Percentiles rank a stretch among this genome's conserved stretches.
These are phyloP conservation scores for Phenganax subtilis DNA, from an alignment of 92 coral and sea anemone genomes.

Conservation along the genomic window DNA sequence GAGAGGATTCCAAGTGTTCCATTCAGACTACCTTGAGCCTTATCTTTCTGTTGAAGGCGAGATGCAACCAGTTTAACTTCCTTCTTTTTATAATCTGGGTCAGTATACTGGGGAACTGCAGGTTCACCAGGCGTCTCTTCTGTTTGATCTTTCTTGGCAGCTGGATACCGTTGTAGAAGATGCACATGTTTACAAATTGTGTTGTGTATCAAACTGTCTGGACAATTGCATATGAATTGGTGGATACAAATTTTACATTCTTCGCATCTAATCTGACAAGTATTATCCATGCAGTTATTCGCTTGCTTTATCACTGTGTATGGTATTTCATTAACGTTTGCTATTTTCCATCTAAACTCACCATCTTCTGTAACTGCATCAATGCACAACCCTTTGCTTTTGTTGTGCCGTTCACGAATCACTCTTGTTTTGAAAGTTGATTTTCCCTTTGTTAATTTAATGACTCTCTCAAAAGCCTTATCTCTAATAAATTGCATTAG, in stretches of 20 bases:
- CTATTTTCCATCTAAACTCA: background rate
- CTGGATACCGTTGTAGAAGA: background rate
- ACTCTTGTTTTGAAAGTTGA: background rate
- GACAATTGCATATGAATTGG: constrained; percentile 12
- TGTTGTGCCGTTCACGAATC: constrained; percentile 34
- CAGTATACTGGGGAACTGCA: no score
- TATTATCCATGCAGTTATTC: background rate
- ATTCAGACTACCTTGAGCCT: no score
- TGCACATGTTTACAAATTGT: constrained; percentile 13
- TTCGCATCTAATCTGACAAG: constrained; percentile 3
- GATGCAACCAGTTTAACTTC: no score
- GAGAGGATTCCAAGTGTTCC: no score
- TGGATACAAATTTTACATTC: constrained; percentile 14
- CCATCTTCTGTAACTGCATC: background rate
- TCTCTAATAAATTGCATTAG: constrained; percentile 37
- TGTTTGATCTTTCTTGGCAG: no score
- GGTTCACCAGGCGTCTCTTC: no score
- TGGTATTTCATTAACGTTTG: background rate
- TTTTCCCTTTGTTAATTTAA: constrained; percentile 43
- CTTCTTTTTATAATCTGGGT: no score
- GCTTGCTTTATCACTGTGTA: background rate
- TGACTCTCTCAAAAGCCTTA: constrained; percentile 36
- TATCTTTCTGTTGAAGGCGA: no score
- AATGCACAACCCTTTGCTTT: background rate
- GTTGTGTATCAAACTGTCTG: background rate